Evolutionary conservation across 2,888 invertebrate genomes (phyloP).

Genomic region (Andrena haemorrhoa): DNA sequence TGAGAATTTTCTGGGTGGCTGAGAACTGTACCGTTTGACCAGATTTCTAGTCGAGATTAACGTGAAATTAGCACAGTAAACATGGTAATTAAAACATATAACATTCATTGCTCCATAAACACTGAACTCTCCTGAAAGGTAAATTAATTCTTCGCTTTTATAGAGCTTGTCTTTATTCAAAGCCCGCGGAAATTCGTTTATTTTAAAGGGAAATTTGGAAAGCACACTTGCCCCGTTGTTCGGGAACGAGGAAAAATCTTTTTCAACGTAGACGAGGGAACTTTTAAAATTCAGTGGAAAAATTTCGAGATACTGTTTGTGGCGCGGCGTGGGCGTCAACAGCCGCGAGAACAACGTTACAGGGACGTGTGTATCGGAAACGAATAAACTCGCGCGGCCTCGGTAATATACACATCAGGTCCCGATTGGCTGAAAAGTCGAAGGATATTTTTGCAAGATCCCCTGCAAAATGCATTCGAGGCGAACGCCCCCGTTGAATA

Average conservation of each 20-base stretch:
- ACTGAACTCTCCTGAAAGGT: not conserved
- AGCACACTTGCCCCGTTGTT: too few relatives aligned
- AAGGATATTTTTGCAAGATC: constrained; percentile 36
- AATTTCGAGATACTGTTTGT: not conserved
- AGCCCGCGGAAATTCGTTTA: not conserved
- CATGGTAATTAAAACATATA: constrained; percentile 36
- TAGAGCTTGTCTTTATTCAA: not conserved
- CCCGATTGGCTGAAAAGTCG: constrained; percentile 48
- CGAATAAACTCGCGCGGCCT: constrained; percentile 42
- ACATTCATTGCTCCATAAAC: constrained; percentile 17
- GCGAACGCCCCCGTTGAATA: constrained; percentile 48
- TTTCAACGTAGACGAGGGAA: not conserved
- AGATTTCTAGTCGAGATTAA: constrained; percentile 17
- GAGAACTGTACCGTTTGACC: constrained; percentile 8
- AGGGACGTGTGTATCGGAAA: constrained; percentile 31
- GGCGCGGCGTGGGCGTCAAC: not conserved
- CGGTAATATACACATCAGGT: constrained; percentile 47
- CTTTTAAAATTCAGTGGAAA: not conserved
- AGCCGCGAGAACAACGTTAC: not conserved
- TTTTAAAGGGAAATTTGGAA: not conserved
- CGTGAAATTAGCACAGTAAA: constrained; percentile 25
- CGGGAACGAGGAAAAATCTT: not conserved
- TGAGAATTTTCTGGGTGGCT: constrained; percentile 21
- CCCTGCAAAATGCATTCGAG: constrained; percentile 40
- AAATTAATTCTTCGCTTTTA: constrained; percentile 7